Evolutionary conservation across 2,797 vertebrate species (phyloP).

Genomic region (Pseudomugil gertrudae): DNA sequence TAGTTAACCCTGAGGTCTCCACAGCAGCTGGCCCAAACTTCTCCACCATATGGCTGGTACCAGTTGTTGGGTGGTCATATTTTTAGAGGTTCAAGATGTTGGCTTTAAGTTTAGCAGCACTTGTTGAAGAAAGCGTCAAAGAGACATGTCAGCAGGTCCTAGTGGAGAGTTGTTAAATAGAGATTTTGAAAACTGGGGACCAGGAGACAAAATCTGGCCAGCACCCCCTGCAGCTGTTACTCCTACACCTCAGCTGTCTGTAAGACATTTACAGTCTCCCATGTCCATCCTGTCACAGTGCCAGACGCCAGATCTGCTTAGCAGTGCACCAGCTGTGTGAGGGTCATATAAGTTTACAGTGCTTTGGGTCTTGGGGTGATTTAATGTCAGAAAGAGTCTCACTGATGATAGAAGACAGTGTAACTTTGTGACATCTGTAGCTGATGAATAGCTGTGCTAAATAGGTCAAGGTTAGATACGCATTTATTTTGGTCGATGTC

Average conservation of each 20-base stretch:
- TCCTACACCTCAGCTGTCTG: slow-evolving; percentile 70
- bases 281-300: slow-evolving; percentile 40
- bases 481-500: slow-evolving; percentile 47
- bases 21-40: slow-evolving; percentile 69
- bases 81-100: slow-evolving; percentile 76
- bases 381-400: slow-evolving; percentile 19
- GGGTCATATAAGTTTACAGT: slow-evolving; percentile 29
- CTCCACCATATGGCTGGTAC: slow-evolving; percentile 42
- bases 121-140: slow-evolving; percentile 65
- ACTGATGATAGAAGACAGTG: slow-evolving; percentile 1
- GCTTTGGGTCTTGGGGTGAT: slow-evolving; percentile 31
- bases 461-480: slow-evolving; percentile 45
- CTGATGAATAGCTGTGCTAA: slow-evolving; percentile 11
- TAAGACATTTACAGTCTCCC: slow-evolving; percentile 28
- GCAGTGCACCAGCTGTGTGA: slow-evolving; percentile 15
- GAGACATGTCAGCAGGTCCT: slow-evolving; percentile 57
- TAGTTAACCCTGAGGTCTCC: slow-evolving; percentile 32
- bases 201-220: slow-evolving; percentile 55
- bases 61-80: slow-evolving; percentile 79
- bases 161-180: slow-evolving; percentile 39
- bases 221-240: slow-evolving; percentile 67
- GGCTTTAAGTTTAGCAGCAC: slow-evolving; percentile 79
- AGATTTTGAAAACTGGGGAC: slow-evolving; percentile 47
- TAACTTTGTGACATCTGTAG: slow-evolving; percentile 20
- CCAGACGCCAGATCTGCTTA: slow-evolving; percentile 40